A percentile compares a stretch with the other conserved stretches of the same genome.
Conservation (phyloP, 2,797 vertebrate genomes). For the Myripristis jacobus region DNA sequence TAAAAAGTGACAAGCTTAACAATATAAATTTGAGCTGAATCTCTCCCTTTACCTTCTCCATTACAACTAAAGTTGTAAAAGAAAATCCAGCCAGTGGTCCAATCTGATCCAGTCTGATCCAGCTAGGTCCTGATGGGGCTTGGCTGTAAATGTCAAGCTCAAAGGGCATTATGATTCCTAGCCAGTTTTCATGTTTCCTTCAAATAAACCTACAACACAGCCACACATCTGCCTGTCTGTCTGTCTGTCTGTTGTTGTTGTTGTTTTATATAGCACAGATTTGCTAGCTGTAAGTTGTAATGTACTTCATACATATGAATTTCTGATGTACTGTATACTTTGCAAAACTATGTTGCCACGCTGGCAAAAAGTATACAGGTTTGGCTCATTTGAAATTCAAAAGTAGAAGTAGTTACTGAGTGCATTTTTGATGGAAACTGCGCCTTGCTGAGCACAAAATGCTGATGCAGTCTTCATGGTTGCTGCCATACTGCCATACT, state of each 20-base stretch:
- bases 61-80: no score
- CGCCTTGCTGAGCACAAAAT: constrained; percentile 1
- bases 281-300: neutral
- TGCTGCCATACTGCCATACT: constrained; percentile 32
- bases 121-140: neutral
- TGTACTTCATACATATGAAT: constrained; percentile 5
- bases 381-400: constrained; percentile 39
- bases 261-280: neutral
- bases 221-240: neutral
- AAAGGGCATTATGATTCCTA: neutral
- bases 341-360: constrained; percentile 28
- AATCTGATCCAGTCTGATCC: no score
- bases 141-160: neutral
- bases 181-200: neutral
- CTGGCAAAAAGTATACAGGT: constrained; percentile 13
- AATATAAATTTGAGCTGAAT: no score
- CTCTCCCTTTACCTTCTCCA: no score
- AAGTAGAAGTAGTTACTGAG: constrained; percentile 37
- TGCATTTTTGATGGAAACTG: constrained; percentile 51
- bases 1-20: no score
- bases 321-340: constrained; percentile 19
- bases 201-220: neutral
- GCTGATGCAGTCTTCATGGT: constrained; percentile 24
- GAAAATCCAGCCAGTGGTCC: no score
- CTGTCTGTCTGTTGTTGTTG: neutral